A percentile compares a stretch with the other conserved stretches of the same genome.
Evolutionary conservation across 2,797 vertebrate species (phyloP).

Genomic region (Chromis chromis): DNA sequence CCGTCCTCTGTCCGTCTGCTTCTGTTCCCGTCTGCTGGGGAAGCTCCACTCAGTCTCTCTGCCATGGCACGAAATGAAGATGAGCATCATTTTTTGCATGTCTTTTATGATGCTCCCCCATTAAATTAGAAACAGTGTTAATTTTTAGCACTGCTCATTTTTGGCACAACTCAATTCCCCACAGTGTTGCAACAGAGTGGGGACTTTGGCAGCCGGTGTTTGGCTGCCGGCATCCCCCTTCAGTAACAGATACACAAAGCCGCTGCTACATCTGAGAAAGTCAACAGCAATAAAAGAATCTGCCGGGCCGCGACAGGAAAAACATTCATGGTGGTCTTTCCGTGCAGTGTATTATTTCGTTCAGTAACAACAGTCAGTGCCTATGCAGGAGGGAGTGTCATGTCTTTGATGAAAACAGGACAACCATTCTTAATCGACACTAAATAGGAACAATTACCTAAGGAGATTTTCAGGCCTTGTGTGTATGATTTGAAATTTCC

Average conservation of each 20-base stretch:
- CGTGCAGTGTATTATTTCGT: conserved; percentile 30
- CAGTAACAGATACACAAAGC: conserved; percentile 46
- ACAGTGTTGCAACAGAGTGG: conserved; percentile 46
- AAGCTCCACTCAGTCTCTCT: conserved; percentile 19
- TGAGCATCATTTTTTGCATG: conserved; percentile 24
- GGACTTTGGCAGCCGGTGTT: conserved; percentile 46
- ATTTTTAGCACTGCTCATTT: conserved; percentile 58
- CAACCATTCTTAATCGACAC: too few species aligned
- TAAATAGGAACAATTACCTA: too few species aligned
- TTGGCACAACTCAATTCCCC: conserved; percentile 49
- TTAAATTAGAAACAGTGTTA: conserved; percentile 55
- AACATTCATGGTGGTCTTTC: conserved; percentile 26
- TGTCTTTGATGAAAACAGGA: conserved; percentile 5
- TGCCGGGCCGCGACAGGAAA: conserved; percentile 5
- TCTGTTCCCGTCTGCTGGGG: conserved; percentile 11
- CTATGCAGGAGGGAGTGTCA: conserved; percentile 16
- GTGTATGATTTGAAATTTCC: conserved; percentile 2
- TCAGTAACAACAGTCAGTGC: conserved; percentile 22
- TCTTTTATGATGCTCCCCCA: conserved; percentile 35
- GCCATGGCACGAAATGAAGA: conserved; percentile 22
- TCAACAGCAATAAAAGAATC: conserved; percentile 32
- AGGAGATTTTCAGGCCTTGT: conserved; percentile 3
- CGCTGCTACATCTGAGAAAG: conserved; percentile 43
- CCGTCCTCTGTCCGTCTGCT: conserved; percentile 3
- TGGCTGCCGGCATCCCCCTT: conserved; percentile 37